phyloP scores from a whole-genome alignment of 2,113 vertebrate genomes.

The Setophaga kirtlandii region DNA sequence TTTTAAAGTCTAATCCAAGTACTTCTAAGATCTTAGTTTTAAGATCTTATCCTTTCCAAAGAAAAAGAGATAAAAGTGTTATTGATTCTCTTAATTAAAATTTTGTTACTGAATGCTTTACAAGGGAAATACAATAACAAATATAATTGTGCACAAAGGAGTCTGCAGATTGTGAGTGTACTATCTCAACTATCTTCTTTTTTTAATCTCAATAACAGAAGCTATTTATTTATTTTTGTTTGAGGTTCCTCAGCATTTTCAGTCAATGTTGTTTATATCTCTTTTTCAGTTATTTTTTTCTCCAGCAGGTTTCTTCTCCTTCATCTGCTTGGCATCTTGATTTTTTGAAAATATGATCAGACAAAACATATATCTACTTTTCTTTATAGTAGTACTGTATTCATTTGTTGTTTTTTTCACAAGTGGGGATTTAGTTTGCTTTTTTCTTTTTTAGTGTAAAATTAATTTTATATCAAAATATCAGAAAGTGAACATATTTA shows the following conservation, averaged over 20 bases:
- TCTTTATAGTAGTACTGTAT: background rate
- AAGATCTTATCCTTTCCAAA: background rate
- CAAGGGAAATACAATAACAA: slow-evolving; percentile 17
- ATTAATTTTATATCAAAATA: background rate
- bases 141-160: slow-evolving; percentile 28
- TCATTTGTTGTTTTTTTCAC: background rate
- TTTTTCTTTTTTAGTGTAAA: background rate
- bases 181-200: background rate
- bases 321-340: background rate
- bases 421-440: background rate
- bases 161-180: background rate
- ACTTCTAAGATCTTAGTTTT: background rate
- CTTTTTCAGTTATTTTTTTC: slow-evolving; percentile 37
- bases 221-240: slow-evolving; percentile 16
- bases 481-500: background rate
- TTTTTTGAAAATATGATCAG: background rate
- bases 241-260: slow-evolving; percentile 11
- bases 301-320: background rate
- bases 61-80: background rate
- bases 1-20: background rate
- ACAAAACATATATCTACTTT: background rate
- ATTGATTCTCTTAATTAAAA: slow-evolving; percentile 45
- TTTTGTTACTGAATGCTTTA: background rate
- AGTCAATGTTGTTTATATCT: slow-evolving; percentile 20
- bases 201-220: slow-evolving; percentile 19